These are phyloP conservation scores for Bombus confusus DNA, from an alignment of 1,140 invertebrate genomes.

Conservation along the genomic window DNA sequence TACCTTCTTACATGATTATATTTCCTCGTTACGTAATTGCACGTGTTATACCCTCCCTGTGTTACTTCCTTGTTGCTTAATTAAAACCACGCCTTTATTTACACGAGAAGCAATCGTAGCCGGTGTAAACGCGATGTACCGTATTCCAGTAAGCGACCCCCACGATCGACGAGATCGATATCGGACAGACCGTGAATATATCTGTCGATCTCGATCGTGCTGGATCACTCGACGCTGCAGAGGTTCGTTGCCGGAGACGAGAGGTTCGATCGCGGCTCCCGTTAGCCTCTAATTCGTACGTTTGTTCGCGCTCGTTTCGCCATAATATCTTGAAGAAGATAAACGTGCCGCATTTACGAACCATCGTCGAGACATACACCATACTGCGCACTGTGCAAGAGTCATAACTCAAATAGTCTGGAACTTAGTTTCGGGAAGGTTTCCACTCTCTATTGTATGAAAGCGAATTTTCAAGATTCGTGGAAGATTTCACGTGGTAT, in stretches of 20 bases:
- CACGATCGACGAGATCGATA: conserved; percentile 59
- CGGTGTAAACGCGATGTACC: conserved; percentile 50
- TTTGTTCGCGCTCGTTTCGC: not conserved
- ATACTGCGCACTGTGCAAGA: too few species aligned
- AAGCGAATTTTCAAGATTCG: too few species aligned
- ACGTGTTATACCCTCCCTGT: not conserved
- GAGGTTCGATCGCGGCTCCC: conserved; percentile 29
- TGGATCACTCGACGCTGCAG: conserved; percentile 32
- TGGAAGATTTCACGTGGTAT: too few species aligned
- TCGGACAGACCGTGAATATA: conserved; percentile 40
- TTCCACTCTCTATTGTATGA: too few species aligned
- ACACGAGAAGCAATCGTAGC: conserved; percentile 47
- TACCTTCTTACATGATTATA: not conserved
- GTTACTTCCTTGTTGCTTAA: conserved; percentile 29
- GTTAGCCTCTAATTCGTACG: conserved; percentile 36
- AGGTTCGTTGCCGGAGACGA: not conserved
- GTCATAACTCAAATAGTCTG: too few species aligned
- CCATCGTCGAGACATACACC: not conserved
- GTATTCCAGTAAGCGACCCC: conserved; percentile 59
- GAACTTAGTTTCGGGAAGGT: too few species aligned
- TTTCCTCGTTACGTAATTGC: not conserved
- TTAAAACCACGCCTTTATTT: conserved; percentile 65
- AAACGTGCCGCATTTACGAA: not conserved
- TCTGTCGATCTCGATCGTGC: conserved; percentile 67
- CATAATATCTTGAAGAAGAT: not conserved